phyloP scores from a whole-genome alignment of 2,888 invertebrate genomes.

The Microctonus aethiopoides region DNA sequence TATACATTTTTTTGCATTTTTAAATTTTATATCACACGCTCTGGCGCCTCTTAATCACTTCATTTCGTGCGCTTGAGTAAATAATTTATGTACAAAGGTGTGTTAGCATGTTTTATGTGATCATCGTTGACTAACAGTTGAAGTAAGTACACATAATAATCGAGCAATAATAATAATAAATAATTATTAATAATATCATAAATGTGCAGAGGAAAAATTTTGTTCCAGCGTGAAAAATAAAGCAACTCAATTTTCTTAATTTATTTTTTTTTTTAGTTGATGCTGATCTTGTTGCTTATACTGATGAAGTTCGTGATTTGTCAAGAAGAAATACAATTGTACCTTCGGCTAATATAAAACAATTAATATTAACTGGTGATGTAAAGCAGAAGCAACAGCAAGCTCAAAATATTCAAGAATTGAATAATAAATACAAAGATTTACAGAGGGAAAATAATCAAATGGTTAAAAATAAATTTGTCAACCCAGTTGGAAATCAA shows the following conservation, averaged over 20 bases:
- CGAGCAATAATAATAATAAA: not conserved
- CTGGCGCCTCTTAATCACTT: slow-evolving; percentile 5
- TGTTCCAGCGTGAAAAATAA: not conserved
- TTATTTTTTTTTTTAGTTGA: slow-evolving; percentile 42
- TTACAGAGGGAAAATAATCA: slow-evolving; percentile 34
- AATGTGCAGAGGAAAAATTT: not conserved
- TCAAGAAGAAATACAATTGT: slow-evolving; percentile 68
- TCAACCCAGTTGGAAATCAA: not conserved
- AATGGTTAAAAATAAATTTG: not conserved
- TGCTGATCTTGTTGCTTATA: slow-evolving; percentile 42
- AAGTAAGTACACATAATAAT: slow-evolving; percentile 26
- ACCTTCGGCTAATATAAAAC: slow-evolving; percentile 48
- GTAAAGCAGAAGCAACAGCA: slow-evolving; percentile 37
- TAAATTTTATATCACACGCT: not conserved
- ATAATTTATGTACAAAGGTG: slow-evolving; percentile 36
- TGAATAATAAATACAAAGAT: slow-evolving; percentile 50
- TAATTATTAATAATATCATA: not conserved
- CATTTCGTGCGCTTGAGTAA: slow-evolving; percentile 45
- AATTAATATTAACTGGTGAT: slow-evolving; percentile 24
- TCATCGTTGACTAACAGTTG: slow-evolving; percentile 41
- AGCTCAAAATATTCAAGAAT: slow-evolving; percentile 47
- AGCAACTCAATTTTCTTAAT: not conserved
- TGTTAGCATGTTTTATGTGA: slow-evolving; percentile 45
- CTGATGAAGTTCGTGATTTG: slow-evolving; percentile 56
- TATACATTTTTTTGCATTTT: slow-evolving; percentile 5